phyloP scores from a whole-genome alignment of 1,140 invertebrate species.

The Colletes latitarsis region DNA sequence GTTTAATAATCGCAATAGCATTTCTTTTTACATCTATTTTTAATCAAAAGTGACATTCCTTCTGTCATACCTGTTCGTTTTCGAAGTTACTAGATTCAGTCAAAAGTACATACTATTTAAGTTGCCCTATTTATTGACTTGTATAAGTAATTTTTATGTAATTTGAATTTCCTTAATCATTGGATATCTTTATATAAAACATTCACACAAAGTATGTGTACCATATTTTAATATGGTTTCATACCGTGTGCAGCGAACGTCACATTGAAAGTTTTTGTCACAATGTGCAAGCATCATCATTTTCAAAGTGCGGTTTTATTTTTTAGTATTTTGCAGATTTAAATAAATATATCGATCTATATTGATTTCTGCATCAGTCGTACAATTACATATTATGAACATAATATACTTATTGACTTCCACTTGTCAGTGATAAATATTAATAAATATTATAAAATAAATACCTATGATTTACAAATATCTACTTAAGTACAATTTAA shows the following conservation, averaged over 20 bases:
- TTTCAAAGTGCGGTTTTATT: neutral
- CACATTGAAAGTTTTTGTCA: slow-evolving; percentile 4
- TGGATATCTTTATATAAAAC: neutral
- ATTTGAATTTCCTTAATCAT: neutral
- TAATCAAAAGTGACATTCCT: slow-evolving; percentile 34
- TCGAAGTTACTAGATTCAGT: neutral
- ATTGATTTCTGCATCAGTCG: neutral
- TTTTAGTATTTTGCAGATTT: slow-evolving; percentile 6
- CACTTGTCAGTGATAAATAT: slow-evolving; percentile 7
- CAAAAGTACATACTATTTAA: slow-evolving; percentile 29
- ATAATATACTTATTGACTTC: slow-evolving; percentile 14
- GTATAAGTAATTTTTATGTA: slow-evolving; percentile 12
- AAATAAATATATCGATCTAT: slow-evolving; percentile 4
- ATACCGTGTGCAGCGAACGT: neutral
- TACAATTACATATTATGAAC: neutral
- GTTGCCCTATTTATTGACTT: slow-evolving; percentile 27
- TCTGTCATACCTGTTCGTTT: neutral
- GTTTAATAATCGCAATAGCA: neutral
- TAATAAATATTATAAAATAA: slow-evolving; percentile 51
- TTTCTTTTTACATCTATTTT: neutral
- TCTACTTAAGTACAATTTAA: neutral
- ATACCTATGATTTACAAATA: slow-evolving; percentile 13
- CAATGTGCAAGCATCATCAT: neutral
- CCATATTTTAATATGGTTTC: neutral
- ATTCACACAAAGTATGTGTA: too few species aligned